Evolutionary conservation across 2,888 invertebrate genomes (phyloP), one percentile per base, ranked within the genome.

Genomic region (Julus scanicus): DNA sequence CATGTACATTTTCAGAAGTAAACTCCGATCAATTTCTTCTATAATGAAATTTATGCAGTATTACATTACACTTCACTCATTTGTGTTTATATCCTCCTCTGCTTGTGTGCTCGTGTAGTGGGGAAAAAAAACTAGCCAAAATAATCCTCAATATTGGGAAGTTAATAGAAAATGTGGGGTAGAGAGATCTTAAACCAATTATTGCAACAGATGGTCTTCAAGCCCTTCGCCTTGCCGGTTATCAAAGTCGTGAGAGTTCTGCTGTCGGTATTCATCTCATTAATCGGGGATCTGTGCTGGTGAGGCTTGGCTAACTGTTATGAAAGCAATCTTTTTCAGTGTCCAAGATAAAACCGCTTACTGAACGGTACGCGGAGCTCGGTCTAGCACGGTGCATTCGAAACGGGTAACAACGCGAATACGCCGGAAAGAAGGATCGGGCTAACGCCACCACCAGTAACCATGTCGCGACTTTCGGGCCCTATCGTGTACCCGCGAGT

Each of bases 311-410:
- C 15, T 85, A 85, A 85, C 86, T 85, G 86, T 85, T 53, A 40
- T 85, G 40, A 85, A 85, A 53, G 86, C 48, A 53, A 49, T 53
- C 49, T 85, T 85, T 85, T 85, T 85, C 86, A 85, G 86, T 85
- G 40, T 15, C 80, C 80, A 80, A 80, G 80, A 80, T 80, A 39
- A 80, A 80, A 39, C 80, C 80, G 37, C 80, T 80, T 39, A 37
- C 80, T 37, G 80, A 80, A 80, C 80, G 80, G 37, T 80, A 71
- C 80, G 80, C 80, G 80, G 80, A 80, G 80, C 15, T 80, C 37
- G 37, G 37, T 80, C 80, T 80, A 37, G 80, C 80, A 80, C 80
- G 37, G 80, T 80, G 37, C 80, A 80, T 37, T 80, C 37, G 13
- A 80, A 39, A 80, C 80, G 80, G 80, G 80, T 37, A 80, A 37